Evolutionary conservation across 2,113 vertebrate species (phyloP).

Genomic region (Phylloscopus whistleri): DNA sequence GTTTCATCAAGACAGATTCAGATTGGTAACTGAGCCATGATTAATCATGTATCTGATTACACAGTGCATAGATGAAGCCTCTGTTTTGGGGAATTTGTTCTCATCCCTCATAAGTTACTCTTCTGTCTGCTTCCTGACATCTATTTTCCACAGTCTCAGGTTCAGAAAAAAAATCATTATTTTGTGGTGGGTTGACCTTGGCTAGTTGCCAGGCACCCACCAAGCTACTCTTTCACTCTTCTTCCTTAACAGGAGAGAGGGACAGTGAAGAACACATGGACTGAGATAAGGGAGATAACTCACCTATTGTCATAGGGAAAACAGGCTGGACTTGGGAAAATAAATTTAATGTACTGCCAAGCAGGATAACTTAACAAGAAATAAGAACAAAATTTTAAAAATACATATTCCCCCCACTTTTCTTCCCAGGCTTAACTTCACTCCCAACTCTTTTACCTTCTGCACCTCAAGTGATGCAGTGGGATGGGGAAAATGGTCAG

Average conservation of each 20-base stretch:
- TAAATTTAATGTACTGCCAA: background rate
- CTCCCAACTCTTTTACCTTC: background rate
- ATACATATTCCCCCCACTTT: accelerated
- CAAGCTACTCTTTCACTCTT: background rate
- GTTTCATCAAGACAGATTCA: background rate
- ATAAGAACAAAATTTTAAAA: background rate
- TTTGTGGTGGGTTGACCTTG: background rate
- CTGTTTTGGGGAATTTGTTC: background rate
- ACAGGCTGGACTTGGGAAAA: background rate
- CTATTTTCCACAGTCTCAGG: background rate
- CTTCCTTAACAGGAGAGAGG: background rate
- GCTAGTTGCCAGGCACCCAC: background rate
- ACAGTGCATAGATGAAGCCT: background rate
- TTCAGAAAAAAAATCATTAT: background rate
- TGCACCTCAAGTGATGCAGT: background rate
- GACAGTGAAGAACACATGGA: background rate
- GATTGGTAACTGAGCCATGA: background rate
- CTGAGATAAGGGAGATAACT: background rate
- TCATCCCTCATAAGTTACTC: background rate
- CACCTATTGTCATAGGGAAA: background rate
- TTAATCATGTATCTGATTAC: background rate
- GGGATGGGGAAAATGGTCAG: background rate
- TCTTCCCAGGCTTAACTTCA: background rate
- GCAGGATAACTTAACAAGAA: background rate
- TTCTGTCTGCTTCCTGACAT: background rate